These are phyloP conservation scores for Cordilura impudica DNA, from an alignment of 2,888 invertebrate genomes.

Conservation along the genomic window DNA sequence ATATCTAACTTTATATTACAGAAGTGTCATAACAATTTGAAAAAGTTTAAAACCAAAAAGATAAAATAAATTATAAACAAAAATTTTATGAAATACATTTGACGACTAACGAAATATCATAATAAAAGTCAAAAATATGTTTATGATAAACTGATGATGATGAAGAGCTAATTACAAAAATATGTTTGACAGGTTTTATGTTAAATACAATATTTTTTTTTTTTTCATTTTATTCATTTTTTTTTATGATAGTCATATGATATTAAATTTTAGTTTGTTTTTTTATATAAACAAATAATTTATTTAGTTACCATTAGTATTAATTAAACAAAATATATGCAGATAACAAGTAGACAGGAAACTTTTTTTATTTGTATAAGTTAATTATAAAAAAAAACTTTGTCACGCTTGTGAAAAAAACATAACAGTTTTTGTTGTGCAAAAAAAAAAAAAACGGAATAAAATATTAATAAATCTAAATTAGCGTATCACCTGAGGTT, in stretches of 20 bases:
- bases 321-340: slow-evolving; percentile 54
- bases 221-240: background rate
- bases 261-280: background rate
- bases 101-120: background rate
- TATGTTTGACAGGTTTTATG: slow-evolving; percentile 1
- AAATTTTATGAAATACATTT: background rate
- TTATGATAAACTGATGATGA: slow-evolving; percentile 3
- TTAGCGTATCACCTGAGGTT: slow-evolving; percentile 60
- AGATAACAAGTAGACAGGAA: slow-evolving; percentile 33
- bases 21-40: slow-evolving; percentile 28
- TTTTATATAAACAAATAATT: background rate
- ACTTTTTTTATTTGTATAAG: background rate
- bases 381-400: slow-evolving; percentile 11
- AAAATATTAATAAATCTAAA: slow-evolving; percentile 59
- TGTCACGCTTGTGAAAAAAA: background rate
- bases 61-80: background rate
- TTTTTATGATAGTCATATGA: too few species aligned
- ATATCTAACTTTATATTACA: background rate
- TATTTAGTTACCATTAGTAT: slow-evolving; percentile 45
- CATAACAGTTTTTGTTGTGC: slow-evolving; percentile 15
- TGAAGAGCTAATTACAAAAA: slow-evolving; percentile 8
- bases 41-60: slow-evolving; percentile 8
- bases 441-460: slow-evolving; percentile 11
- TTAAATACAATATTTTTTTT: background rate
- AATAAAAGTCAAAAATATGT: background rate